These are phyloP conservation scores for Noturus placidus DNA, from an alignment of 2,113 vertebrate genomes.

Conservation along the genomic window DNA sequence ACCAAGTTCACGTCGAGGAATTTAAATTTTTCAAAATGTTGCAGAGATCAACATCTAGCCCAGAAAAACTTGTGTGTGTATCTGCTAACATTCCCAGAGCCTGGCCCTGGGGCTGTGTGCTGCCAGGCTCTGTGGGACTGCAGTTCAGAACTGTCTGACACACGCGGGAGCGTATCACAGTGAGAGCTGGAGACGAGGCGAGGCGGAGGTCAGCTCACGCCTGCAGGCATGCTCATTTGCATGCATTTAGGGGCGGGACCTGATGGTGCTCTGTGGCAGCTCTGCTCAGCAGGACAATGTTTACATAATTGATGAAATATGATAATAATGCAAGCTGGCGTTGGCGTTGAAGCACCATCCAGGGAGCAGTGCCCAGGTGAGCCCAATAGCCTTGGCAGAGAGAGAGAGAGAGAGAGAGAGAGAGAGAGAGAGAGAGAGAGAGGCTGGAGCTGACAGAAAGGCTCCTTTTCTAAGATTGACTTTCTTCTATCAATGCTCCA, in stretches of 20 bases:
- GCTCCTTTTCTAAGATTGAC: conserved; percentile 42
- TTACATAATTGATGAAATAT: conserved; percentile 82
- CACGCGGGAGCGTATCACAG: conserved; percentile 46
- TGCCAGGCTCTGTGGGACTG: conserved; percentile 42
- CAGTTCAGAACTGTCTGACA: conserved; percentile 51
- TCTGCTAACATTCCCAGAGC: conserved; percentile 36
- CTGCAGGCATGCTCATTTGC: conserved; percentile 71
- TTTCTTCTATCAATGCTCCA: conserved; percentile 49
- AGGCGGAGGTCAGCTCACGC: conserved; percentile 66
- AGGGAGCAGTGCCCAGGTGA: conserved; percentile 47
- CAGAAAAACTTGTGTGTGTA: conserved; percentile 46
- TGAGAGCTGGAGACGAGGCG: conserved; percentile 48
- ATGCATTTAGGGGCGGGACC: conserved; percentile 65
- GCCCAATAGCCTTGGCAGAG: conserved; percentile 41
- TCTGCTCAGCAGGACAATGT: conserved; percentile 58
- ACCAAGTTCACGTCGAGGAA: conserved; percentile 44
- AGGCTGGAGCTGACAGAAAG: conserved; percentile 36
- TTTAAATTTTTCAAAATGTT: conserved; percentile 43
- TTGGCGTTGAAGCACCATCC: conserved; percentile 52
- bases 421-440: background rate
- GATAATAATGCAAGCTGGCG: conserved; percentile 77
- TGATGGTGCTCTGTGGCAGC: conserved; percentile 51
- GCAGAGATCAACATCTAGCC: conserved; percentile 40
- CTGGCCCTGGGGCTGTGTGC: conserved; percentile 43
- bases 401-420: conserved; percentile 10